Base-by-base conservation (phyloP, 2,888 invertebrate species). In the Pasiphila rectangulata region DNA sequence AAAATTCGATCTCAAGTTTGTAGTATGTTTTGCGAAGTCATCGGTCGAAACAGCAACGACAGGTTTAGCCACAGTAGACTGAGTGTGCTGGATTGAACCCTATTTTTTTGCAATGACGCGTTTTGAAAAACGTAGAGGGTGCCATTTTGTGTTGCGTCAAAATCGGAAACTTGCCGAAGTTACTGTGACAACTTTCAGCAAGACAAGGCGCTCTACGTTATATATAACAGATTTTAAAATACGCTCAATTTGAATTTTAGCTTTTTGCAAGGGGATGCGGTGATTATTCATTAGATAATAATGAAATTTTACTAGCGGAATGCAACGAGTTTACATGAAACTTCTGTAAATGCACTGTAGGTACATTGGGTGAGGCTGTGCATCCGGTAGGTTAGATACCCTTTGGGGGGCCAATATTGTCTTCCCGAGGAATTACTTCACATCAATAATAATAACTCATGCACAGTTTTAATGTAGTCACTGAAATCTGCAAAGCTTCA, bases 381-480 rank as follows among this genome's bases (percentile, higher is more conserved):
- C 17, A 30, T 41, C 13, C 6, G 17, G 20, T 19, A 15, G 24
- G 10, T 20, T 32, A 12, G 13, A 27, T 17, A 20, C 21, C 16
- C 23, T 19, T 20, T 15, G n/a, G 25, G 37, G 40, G 44, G 41
- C 21, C 37, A 41, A 32, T 16, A 12, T 24, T 5, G 25, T 44
- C 29, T 40, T 44, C 36, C 36, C 30, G 29, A 30, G 7, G n/a
- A 34, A 15, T 16, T 12, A 10, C 21, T 10, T n/a, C n/a, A n/a
- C n/a, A n/a, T n/a, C n/a, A 25, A 16, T 10, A 17, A 4, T 30
- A 2, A 30, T n/a, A 3, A 15, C 7, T 25, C 6, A 4, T 1
- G 15, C 4, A n/a, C 7, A 2, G 1, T 29, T 27, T 9, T 4
- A 9, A 30, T n/a, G 9, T 10, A 24, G 21, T 4, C 12, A 27